These are phyloP conservation scores for Chrysocyon brachyurus DNA, from an alignment of 2,797 vertebrate genomes.

Conservation along the genomic window DNA sequence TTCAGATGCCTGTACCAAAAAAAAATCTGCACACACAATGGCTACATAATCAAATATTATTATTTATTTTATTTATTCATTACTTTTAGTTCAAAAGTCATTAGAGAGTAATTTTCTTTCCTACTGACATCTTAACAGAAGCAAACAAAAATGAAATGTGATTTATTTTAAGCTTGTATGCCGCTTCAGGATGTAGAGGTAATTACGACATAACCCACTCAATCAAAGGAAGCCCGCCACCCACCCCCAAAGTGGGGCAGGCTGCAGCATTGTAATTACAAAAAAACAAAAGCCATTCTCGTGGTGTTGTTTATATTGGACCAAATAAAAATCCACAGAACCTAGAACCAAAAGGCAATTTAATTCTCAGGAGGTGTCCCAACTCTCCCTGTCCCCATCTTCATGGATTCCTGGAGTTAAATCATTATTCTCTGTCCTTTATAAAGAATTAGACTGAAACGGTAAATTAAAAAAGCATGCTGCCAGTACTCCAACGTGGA, in stretches of 20 bases:
- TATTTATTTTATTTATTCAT: slow-evolving; percentile 28
- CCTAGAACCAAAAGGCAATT: neutral
- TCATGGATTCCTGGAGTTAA: neutral
- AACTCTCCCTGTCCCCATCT: neutral
- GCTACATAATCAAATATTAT: slow-evolving; percentile 1
- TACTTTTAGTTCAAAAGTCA: slow-evolving; percentile 6
- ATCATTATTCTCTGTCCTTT: neutral
- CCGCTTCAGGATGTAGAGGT: neutral
- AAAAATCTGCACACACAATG: neutral
- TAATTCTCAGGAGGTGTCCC: neutral
- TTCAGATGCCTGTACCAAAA: neutral
- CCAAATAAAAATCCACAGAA: neutral
- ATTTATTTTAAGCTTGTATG: neutral
- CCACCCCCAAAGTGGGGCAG: neutral
- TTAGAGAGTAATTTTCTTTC: slow-evolving; percentile 6
- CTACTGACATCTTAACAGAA: neutral
- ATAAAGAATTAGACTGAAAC: neutral
- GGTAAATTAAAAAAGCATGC: neutral
- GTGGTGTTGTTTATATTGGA: neutral
- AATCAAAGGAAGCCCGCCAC: neutral
- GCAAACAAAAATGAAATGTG: neutral
- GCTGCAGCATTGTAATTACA: neutral
- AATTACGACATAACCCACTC: neutral
- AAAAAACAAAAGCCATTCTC: neutral
- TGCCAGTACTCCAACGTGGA: neutral